A percentile compares a stretch with the other conserved stretches of the same genome.
Conservation (phyloP, 1,140 invertebrate genomes). For the Periplaneta americana region DNA sequence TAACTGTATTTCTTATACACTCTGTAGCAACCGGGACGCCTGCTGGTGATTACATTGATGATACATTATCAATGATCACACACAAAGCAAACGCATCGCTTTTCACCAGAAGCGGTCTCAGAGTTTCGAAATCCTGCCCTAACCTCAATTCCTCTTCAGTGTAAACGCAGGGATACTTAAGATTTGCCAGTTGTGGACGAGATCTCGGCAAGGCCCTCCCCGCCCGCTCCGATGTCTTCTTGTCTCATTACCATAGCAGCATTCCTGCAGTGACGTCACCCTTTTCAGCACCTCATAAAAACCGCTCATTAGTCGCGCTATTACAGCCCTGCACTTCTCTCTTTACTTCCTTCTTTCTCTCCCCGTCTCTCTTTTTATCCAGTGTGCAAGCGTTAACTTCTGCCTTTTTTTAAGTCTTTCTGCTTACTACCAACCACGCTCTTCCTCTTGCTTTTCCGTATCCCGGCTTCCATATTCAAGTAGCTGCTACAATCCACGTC, state of each 20-base stretch:
- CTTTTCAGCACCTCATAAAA: slow-evolving; percentile 8
- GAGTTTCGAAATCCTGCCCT: too few species aligned
- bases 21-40: too few species aligned
- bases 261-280: slow-evolving; percentile 4
- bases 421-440: background rate
- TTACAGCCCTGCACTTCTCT: slow-evolving; percentile 1
- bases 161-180: too few species aligned
- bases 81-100: too few species aligned
- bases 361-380: background rate
- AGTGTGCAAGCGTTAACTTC: background rate
- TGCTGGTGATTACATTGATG: too few species aligned
- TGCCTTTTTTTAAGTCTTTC: background rate
- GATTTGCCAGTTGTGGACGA: background rate
- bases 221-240: too few species aligned
- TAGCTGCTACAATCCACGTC: background rate
- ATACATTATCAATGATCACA: too few species aligned
- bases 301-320: slow-evolving; percentile 7
- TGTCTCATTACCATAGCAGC: slow-evolving; percentile 3
- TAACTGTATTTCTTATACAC: too few species aligned
- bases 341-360: background rate
- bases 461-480: background rate
- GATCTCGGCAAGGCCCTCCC: background rate
- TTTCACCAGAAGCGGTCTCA: too few species aligned
- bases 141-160: too few species aligned
- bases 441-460: background rate